phyloP scores from a whole-genome alignment of 2,797 vertebrate genomes.

The Tinamus major region DNA sequence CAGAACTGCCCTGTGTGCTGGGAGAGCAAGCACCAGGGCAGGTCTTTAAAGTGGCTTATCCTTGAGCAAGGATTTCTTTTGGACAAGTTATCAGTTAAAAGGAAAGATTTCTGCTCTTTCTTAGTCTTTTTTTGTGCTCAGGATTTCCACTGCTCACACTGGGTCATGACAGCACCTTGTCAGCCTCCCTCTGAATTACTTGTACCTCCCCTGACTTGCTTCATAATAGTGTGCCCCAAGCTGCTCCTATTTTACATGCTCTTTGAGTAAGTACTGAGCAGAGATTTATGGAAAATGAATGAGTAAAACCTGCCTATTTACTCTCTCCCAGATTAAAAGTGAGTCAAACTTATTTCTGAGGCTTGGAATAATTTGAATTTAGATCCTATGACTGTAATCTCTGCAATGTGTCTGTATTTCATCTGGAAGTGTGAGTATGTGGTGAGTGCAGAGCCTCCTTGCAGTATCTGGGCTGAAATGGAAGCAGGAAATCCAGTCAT shows the following conservation, averaged over 20 bases:
- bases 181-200: constrained; percentile 29
- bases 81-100: background rate
- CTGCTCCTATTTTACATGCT: background rate
- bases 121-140: background rate
- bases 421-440: background rate
- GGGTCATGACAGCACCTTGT: background rate
- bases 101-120: constrained; percentile 26
- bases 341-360: background rate
- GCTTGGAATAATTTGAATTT: background rate
- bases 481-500: background rate
- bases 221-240: background rate
- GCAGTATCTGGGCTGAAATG: background rate
- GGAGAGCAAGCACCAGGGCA: background rate
- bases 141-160: background rate
- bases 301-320: background rate
- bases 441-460: background rate
- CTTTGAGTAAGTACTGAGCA: background rate
- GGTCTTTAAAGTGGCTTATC: background rate
- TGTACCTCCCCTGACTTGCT: constrained; percentile 8
- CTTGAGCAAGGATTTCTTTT: background rate
- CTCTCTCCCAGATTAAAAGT: background rate
- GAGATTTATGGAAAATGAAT: background rate
- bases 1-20: background rate
- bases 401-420: rapidly evolving
- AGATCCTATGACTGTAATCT: background rate